Conservation (phyloP, 53 echinoderm and acorn worm genomes). For the Zoroaster sp. region DNA sequence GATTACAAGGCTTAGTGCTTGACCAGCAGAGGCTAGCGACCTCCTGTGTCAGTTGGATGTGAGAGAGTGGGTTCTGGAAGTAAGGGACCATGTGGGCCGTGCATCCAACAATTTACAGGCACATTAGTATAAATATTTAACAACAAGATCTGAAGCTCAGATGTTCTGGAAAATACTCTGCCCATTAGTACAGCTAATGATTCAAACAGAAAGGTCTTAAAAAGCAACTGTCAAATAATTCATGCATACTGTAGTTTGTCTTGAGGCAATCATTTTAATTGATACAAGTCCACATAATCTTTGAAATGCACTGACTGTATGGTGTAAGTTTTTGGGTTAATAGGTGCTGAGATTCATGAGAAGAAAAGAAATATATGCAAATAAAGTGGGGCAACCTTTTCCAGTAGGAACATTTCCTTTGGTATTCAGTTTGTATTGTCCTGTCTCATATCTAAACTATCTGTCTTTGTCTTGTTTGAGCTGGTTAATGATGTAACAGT, state of each 20-base stretch:
- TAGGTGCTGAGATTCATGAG: too few species aligned
- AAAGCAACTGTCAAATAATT: neutral
- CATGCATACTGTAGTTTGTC: neutral
- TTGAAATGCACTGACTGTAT: too few species aligned
- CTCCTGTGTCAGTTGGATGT: neutral
- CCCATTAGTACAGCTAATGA: neutral
- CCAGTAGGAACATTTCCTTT: too few species aligned
- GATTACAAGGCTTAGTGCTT: conserved; percentile 17
- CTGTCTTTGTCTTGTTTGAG: neutral
- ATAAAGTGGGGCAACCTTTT: too few species aligned
- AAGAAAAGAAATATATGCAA: too few species aligned
- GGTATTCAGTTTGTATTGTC: too few species aligned
- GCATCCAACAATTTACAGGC: neutral
- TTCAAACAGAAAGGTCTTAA: neutral
- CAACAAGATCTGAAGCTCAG: neutral
- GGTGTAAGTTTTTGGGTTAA: too few species aligned
- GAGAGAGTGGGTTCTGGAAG: neutral
- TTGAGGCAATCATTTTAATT: neutral
- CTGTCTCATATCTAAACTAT: neutral
- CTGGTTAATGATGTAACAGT: too few species aligned
- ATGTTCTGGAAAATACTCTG: conserved; percentile 28
- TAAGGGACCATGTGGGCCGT: neutral
- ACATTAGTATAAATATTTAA: conserved; percentile 8
- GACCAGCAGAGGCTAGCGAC: conserved; percentile 12
- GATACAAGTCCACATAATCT: neutral